Evolutionary conservation across 2,888 invertebrate species (phyloP).

Genomic region (Hypselothyrea guttata): DNA sequence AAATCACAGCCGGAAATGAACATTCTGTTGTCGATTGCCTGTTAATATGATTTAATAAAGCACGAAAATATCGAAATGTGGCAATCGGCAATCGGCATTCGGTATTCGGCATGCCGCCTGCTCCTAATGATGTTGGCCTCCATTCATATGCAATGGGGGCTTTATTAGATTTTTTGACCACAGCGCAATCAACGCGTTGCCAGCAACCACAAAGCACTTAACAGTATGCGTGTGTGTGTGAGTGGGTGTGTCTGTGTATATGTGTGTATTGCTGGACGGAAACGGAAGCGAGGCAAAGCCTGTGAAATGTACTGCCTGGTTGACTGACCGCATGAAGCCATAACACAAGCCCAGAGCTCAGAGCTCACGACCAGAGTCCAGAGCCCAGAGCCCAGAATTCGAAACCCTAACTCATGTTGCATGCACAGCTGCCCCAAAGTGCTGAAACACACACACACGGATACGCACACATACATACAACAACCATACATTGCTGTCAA

Average conservation of each 20-base stretch:
- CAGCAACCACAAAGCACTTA: slow-evolving; percentile 71
- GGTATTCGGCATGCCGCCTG: slow-evolving; percentile 10
- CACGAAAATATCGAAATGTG: slow-evolving; percentile 26
- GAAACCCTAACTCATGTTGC: slow-evolving; percentile 15
- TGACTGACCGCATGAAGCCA: slow-evolving; percentile 62
- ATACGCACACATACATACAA: slow-evolving; percentile 18
- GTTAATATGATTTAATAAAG: slow-evolving; percentile 52
- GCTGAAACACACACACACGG: slow-evolving; percentile 22
- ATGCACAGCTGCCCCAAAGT: slow-evolving; percentile 51
- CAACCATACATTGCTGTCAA: slow-evolving; percentile 60
- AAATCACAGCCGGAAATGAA: slow-evolving; percentile 34
- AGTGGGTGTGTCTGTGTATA: slow-evolving; percentile 10
- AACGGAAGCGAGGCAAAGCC: slow-evolving; percentile 47
- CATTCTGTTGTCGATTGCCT: slow-evolving; percentile 35
- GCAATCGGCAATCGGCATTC: slow-evolving; percentile 4
- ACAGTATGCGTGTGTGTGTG: slow-evolving; percentile 43
- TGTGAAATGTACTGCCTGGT: slow-evolving; percentile 51
- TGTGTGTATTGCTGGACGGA: slow-evolving; percentile 18
- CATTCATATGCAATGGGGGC: slow-evolving; percentile 31
- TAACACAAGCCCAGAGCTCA: slow-evolving; percentile 32
- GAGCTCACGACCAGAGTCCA: slow-evolving; percentile 42
- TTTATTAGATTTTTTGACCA: slow-evolving; percentile 69
- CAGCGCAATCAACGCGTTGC: slow-evolving; percentile 65
- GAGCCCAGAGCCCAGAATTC: background rate
- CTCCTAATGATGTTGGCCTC: background rate